Conservation (phyloP, 2,113 vertebrate genomes). For the Vombatus ursinus region DNA sequence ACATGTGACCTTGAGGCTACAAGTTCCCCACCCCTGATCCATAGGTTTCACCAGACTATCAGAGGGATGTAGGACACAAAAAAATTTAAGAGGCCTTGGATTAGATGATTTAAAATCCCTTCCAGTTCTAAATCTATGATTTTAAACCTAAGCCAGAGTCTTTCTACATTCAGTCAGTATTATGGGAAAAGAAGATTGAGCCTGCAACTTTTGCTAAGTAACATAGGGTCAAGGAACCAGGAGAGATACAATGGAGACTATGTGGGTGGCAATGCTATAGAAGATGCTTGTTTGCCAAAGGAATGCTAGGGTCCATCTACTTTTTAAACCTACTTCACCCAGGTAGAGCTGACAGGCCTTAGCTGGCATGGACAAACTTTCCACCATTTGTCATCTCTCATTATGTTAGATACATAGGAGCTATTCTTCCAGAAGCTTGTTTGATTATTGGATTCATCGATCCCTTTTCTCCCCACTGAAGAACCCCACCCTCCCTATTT, state of each 20-base stretch:
- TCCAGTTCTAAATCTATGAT: background rate
- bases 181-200: background rate
- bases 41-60: background rate
- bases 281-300: background rate
- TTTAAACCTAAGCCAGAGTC: background rate
- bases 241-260: background rate
- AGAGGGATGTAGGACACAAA: background rate
- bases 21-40: background rate
- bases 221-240: background rate
- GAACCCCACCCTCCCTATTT: background rate
- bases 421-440: background rate
- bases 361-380: background rate
- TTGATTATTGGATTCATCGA: background rate
- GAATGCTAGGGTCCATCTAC: background rate
- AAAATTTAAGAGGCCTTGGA: background rate
- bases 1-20: no score
- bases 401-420: background rate
- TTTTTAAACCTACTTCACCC: background rate
- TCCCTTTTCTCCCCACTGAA: background rate
- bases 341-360: background rate
- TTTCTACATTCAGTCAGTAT: background rate
- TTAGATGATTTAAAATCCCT: background rate
- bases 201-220: background rate
- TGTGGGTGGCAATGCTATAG: background rate
- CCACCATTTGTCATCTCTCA: background rate